Evolutionary conservation across 2,888 invertebrate genomes (phyloP).

Genomic region (Pollenia angustigena): DNA sequence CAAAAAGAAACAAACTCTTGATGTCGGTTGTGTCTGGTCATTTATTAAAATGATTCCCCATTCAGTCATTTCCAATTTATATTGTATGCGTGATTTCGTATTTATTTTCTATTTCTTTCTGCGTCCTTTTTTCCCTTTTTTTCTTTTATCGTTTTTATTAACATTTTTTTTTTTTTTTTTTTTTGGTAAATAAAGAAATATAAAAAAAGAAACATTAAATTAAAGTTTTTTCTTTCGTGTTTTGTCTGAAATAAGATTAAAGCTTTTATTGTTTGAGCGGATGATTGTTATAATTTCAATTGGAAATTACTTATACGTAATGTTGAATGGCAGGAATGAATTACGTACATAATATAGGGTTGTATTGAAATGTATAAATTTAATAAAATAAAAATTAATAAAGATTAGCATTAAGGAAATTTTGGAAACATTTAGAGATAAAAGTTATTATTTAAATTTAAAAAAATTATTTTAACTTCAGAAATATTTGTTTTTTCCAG

Average conservation of each 20-base stretch:
- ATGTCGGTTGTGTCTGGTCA: slow-evolving; percentile 14
- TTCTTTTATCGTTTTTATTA: background rate
- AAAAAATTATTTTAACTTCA: no score
- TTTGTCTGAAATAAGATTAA: background rate
- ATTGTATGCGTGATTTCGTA: slow-evolving; percentile 29
- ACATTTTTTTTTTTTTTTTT: background rate
- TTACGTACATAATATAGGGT: no score
- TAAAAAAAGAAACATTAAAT: background rate
- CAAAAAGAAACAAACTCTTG: background rate
- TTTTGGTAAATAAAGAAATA: background rate
- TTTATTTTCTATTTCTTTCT: background rate
- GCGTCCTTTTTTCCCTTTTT: background rate
- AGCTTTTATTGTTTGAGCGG: slow-evolving; percentile 5
- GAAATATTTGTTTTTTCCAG: no score
- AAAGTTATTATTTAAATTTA: no score
- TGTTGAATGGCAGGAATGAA: background rate
- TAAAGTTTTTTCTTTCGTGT: background rate
- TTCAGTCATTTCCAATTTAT: slow-evolving; percentile 31
- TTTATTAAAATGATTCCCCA: slow-evolving; percentile 57
- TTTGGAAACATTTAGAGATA: no score
- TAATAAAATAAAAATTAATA: no score
- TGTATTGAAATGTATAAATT: no score
- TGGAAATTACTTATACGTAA: slow-evolving; percentile 13
- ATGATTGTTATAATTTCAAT: slow-evolving; percentile 37
- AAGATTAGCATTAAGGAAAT: no score